Base-by-base conservation (phyloP, 2,797 vertebrate species). In the Typhlichthys eigenmanni region DNA sequence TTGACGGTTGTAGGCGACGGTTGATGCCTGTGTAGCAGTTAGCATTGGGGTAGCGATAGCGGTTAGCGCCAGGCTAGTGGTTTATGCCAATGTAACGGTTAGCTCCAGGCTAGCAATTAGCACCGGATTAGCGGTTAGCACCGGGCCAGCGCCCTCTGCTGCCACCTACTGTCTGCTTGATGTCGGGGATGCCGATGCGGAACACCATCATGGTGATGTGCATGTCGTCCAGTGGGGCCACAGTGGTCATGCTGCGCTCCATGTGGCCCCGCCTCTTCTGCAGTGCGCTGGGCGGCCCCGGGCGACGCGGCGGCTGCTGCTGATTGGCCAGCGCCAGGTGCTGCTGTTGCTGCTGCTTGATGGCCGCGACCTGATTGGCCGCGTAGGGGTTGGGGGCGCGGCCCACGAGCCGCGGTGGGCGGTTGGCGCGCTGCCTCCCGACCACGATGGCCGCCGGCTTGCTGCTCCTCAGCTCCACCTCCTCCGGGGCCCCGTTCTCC, bases 161-260 rank as follows among this genome's bases (percentile, higher is more conserved):
- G 68, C 72, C 78, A 85, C 94, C 91, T 91, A 98, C 96, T 81
- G 96, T 97, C 88, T 98, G 95, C 76, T 96, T 96, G 87, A 98
- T 92, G 88, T 98, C 96, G 0, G 96, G 96, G 73, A 98, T 96
- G 51, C 96, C 96, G 11, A 98, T 93, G 64, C 96, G 93, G 82
- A 97, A 96, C 79, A 97, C 95, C 90, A 95, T 94, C 88, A 95
- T 95, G 83, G 94, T 95, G 75, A 95, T 90, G 72, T 92, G 93
- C 5, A 91, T 74, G 77, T 97, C 95, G 66, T 96, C 95, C 3
- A 92, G 85, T 3, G 93, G 92, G 0, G 88, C 88, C 34, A 94
- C 88, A 0, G 94, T 88, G 58, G 93, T 94, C 93, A 95, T 95
- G 85, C 95, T 95, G 71, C 94, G 93, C 75, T 93, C 93, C 89